Percentiles rank a stretch among this genome's conserved stretches.
Conservation (phyloP, 2,113 vertebrate genomes). For the Strix uralensis region DNA sequence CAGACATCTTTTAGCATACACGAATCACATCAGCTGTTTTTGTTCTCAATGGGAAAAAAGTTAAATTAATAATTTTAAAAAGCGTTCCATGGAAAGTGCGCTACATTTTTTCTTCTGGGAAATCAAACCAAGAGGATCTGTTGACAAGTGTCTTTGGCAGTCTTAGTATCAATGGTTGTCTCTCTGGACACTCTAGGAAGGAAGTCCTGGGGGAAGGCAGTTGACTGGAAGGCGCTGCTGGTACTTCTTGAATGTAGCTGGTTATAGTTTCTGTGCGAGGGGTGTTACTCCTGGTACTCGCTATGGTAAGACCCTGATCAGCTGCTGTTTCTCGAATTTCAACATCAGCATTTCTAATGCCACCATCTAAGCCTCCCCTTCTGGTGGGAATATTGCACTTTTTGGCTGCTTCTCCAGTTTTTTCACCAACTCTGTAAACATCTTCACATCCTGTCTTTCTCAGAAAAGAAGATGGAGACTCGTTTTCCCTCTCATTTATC, state of each 20-base stretch:
- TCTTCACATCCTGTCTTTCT: constrained; percentile 24
- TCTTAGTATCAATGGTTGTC: constrained; percentile 51
- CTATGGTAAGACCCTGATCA: constrained; percentile 2
- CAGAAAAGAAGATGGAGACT: constrained; percentile 3
- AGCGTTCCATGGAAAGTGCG: background rate
- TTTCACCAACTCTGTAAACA: constrained; percentile 30
- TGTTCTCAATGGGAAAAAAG: background rate
- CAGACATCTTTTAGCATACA: constrained; percentile 29
- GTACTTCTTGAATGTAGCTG: constrained; percentile 20
- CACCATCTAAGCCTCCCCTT: background rate
- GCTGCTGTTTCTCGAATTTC: background rate
- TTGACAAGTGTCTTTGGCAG: constrained; percentile 69
- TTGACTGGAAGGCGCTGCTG: constrained; percentile 27
- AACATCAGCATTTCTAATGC: background rate
- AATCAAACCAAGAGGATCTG: constrained; percentile 43
- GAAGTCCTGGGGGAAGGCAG: constrained; percentile 53
- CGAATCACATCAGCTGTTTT: background rate
- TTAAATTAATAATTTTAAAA: background rate
- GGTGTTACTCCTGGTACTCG: background rate
- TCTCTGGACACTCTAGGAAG: constrained; percentile 45
- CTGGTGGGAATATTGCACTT: background rate
- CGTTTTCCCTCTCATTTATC: background rate
- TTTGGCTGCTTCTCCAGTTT: constrained; percentile 9
- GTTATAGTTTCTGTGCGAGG: background rate
- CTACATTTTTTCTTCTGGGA: constrained; percentile 50